These are phyloP conservation scores for Lasioglossum figueresi DNA, from an alignment of 2,888 invertebrate genomes.

Conservation along the genomic window DNA sequence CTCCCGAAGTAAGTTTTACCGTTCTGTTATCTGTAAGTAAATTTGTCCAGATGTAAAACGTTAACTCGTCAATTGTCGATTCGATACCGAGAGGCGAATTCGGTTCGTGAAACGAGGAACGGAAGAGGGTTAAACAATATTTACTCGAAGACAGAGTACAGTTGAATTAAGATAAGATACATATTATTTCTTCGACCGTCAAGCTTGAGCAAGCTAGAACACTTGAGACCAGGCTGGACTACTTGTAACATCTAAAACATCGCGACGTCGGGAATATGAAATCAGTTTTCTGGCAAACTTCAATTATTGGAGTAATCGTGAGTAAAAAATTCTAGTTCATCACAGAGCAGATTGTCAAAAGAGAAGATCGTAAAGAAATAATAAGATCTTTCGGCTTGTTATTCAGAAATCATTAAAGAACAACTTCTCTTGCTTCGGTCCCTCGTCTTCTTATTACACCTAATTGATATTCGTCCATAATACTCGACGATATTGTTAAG, in stretches of 20 bases:
- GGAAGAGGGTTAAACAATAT: no score
- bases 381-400: slow-evolving; percentile 20
- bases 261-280: neutral
- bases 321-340: neutral
- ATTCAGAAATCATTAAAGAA: slow-evolving; percentile 15
- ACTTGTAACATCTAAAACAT: neutral
- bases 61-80: no score
- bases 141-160: neutral
- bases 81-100: no score
- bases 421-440: neutral
- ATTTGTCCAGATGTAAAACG: no score
- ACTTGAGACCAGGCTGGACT: neutral
- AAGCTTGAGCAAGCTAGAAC: neutral
- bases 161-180: neutral
- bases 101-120: no score
- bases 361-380: slow-evolving; percentile 10
- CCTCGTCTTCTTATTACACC: neutral
- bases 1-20: no score
- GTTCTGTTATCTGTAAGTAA: no score
- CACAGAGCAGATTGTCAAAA: neutral
- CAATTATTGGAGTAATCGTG: neutral
- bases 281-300: neutral
- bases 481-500: neutral
- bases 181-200: neutral
- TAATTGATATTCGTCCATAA: slow-evolving; percentile 20